Evolutionary conservation across 2,113 vertebrate genomes (phyloP), one percentile per base, ranked within the genome.

Genomic region (Phainopepla nitens): DNA sequence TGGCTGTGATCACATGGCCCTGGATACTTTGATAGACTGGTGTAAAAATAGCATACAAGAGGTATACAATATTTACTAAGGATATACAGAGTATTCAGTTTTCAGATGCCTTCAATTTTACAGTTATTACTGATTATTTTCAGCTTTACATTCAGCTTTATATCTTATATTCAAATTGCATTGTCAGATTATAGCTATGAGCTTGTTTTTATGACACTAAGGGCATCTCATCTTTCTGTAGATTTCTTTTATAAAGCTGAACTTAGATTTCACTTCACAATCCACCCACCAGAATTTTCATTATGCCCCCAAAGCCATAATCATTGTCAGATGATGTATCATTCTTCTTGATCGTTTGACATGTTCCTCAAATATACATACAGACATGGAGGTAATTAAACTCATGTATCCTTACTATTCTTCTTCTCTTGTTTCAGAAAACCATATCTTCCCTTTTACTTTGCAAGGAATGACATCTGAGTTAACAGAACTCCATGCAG

Each of bases 351-450:
- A 80, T 95, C 69, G 54, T 90, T 92, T 92, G 65, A 90, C 85
- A 58, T 93, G 77, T 90, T 94, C 75, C 89, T 93, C 56, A 93
- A 70, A 82, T 86, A 90, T 60, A 93, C 58, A 69, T 64, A 86
- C 47, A 96, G 71, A 92, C 44, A 93, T 90, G 78, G 94, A 94
- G 93, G 64, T 93, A 94, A 88, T 95, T 96, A 95, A 95, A 96
- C 56, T 93, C 92, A 72, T 92, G 56, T 91, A 94, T 87, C 56
- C 54, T 86, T 87, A 76, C 79, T 90, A 47, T 95, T 94, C 42
- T 95, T 89, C 70, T 75, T 89, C 45, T 94, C 76, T 92, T 82
- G 29, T 90, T 93, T 95, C 94, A 96, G 44, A 89, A 90, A 93
- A 64, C 49, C 19, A 11, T 71, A 24, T 94, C 75, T 90, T 82